These are phyloP conservation scores for Tupaia chinensis DNA, from an alignment of 2,113 vertebrate species.

Conservation along the genomic window DNA sequence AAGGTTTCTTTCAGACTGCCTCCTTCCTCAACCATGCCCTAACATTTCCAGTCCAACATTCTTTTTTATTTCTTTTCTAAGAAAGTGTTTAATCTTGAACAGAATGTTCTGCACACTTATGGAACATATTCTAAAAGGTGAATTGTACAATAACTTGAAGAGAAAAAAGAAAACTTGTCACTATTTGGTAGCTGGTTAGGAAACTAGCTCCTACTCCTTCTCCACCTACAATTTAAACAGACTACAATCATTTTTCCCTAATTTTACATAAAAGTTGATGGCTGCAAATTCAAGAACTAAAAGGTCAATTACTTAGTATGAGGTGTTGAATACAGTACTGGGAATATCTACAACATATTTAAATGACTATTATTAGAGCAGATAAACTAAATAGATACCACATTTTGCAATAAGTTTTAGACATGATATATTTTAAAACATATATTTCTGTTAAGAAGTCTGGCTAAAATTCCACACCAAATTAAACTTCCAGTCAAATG, in stretches of 20 bases:
- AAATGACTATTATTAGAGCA: conserved; percentile 10
- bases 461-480: conserved; percentile 73
- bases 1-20: conserved; percentile 10
- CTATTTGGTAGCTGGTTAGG: conserved; percentile 11
- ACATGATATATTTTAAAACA: not conserved
- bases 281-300: conserved; percentile 26
- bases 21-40: too few species aligned
- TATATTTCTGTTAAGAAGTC: conserved; percentile 60
- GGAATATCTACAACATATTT: conserved; percentile 30
- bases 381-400: not conserved
- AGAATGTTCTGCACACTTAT: not conserved
- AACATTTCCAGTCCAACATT: not conserved
- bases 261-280: conserved; percentile 38
- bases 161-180: not conserved
- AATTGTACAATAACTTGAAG: conserved; percentile 30
- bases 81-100: not conserved
- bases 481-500: conserved; percentile 72
- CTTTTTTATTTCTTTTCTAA: not conserved
- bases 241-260: not conserved
- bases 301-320: not conserved
- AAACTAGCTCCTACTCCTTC: conserved; percentile 16
- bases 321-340: conserved; percentile 38
- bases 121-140: conserved; percentile 11
- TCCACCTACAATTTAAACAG: conserved; percentile 52
- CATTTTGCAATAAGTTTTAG: conserved; percentile 51